Conservation (phyloP, 2,888 invertebrate species). For the Lingula anatina region DNA sequence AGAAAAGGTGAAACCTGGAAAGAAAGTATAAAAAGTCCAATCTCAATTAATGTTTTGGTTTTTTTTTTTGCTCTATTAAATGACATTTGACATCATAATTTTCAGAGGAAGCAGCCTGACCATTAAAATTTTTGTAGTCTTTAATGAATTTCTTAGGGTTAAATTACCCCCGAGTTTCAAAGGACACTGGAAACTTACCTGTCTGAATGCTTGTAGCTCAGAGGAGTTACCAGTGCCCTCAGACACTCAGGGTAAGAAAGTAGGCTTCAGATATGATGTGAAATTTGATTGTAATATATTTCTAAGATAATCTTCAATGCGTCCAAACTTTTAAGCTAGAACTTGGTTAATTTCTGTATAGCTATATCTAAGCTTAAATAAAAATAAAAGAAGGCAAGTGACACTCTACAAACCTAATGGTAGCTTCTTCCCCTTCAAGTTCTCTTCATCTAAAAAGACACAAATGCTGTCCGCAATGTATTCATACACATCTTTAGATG, state of each 20-base stretch:
- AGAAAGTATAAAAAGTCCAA: background rate
- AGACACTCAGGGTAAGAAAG: too few relatives aligned
- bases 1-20: conserved; percentile 74
- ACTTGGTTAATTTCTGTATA: background rate
- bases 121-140: too few relatives aligned
- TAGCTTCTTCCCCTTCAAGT: conserved; percentile 57
- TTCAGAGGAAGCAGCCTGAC: too few relatives aligned
- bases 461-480: conserved; percentile 59
- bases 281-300: background rate
- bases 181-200: too few relatives aligned
- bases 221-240: too few relatives aligned
- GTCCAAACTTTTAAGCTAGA: background rate
- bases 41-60: background rate
- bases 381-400: too few relatives aligned
- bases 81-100: background rate
- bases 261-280: too few relatives aligned
- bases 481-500: conserved; percentile 7
- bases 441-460: conserved; percentile 62
- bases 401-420: conserved; percentile 67
- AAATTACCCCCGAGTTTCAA: too few relatives aligned
- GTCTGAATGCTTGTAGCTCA: too few relatives aligned
- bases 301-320: background rate
- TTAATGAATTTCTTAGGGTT: too few relatives aligned
- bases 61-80: background rate
- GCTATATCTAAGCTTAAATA: too few relatives aligned